These are phyloP conservation scores for Latrodectus elegans DNA, from an alignment of 2,888 invertebrate species.

Conservation along the genomic window DNA sequence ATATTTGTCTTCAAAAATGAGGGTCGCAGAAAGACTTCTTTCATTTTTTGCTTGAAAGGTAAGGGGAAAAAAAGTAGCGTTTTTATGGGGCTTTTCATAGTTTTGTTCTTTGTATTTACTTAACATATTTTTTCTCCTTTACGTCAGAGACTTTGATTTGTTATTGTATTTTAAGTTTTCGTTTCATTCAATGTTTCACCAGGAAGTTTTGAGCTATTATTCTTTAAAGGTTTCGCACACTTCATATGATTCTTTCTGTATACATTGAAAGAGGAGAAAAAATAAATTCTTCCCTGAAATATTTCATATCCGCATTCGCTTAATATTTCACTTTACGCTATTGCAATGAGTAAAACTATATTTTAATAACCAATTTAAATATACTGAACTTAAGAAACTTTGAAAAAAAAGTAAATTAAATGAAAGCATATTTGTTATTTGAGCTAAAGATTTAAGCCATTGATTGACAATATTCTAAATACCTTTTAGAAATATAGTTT, in stretches of 20 bases:
- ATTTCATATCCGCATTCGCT: too few species aligned
- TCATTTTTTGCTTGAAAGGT: background rate
- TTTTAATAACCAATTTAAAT: too few species aligned
- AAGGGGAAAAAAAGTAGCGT: background rate
- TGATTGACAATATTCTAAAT: too few species aligned
- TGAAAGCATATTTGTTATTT: too few species aligned
- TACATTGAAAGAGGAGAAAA: too few species aligned
- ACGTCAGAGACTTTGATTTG: background rate
- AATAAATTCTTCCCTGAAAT: too few species aligned
- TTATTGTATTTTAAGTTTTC: background rate
- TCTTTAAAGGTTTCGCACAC: conserved; percentile 1
- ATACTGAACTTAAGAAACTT: too few species aligned
- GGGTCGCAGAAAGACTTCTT: conserved; percentile 13
- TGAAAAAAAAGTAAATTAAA: too few species aligned
- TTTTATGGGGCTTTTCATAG: background rate
- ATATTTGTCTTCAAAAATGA: conserved; percentile 69
- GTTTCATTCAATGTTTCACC: background rate
- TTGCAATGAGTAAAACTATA: too few species aligned
- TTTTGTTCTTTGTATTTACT: background rate
- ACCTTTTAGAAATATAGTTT: too few species aligned
- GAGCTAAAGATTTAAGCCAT: too few species aligned
- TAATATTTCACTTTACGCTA: too few species aligned
- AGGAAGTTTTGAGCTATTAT: background rate
- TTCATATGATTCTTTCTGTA: background rate
- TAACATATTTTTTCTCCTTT: background rate